Evolutionary conservation across 2,888 invertebrate species (phyloP), one percentile per base, ranked within the genome.

Genomic region (Flexamia atlantica): DNA sequence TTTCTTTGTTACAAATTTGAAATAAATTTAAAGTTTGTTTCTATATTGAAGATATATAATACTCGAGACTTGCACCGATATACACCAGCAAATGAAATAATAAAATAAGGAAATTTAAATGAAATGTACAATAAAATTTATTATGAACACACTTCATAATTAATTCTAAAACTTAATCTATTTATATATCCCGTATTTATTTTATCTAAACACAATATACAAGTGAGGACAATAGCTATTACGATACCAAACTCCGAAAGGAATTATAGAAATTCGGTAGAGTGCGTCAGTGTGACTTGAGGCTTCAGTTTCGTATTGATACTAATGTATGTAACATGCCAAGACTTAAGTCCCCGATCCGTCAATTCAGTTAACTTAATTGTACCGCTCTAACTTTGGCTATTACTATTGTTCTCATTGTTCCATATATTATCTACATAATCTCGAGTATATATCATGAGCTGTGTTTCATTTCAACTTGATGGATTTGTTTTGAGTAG

Each of bases 371-470:
- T 25, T 28, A 64, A 64, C 28, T 30, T 64, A 64, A 64, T 64
- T 64, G 64, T 64, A 64, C 57, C 1, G 64, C 64, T 64, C 64
- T 17, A 64, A 64, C 64, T 64, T 64, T 64, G 17, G 64, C 64
- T 64, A 64, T 64, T 64, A 30, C 28, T 64, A 64, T 64, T 64
- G 64, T 64, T 64, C 64, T 64, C 64, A 30, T 64, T 30, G 64
- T 64, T 64, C 64, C 30, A 30, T 28, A 64, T 64, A 64, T 28
- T 28, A 64, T 64, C 64, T 28, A 64, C 46, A 17, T 17, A 36
- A 46, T 46, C 46, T 3, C 14, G 14, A 46, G 14, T 46, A 46
- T n/a, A n/a, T n/a, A n/a, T n/a, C 46, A 46, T 46, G 46, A 46
- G 46, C 12, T 46, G 14, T 46, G 46, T 46, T 46, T 12, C 46